These are phyloP conservation scores for Cichladusa arquata DNA, from an alignment of 2,113 vertebrate species.

Conservation along the genomic window DNA sequence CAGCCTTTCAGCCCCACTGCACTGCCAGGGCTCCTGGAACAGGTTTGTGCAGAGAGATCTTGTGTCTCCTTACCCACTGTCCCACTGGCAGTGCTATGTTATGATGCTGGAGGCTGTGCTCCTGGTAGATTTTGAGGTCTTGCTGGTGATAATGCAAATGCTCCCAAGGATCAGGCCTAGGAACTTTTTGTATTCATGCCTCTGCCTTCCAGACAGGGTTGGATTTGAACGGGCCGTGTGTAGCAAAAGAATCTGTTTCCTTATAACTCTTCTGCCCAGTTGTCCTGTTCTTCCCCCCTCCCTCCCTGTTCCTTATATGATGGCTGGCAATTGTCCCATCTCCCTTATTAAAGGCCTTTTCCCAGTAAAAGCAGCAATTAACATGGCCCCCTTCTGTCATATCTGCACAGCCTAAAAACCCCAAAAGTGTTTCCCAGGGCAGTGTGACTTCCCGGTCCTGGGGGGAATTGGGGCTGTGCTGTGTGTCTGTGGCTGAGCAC, in stretches of 20 bases:
- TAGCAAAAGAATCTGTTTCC: background rate
- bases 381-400: background rate
- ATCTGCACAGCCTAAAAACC: background rate
- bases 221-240: background rate
- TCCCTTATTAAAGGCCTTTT: background rate
- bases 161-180: background rate
- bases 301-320: accelerated
- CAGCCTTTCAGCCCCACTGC: background rate
- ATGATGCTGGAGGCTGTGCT: background rate
- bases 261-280: background rate
- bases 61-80: accelerated
- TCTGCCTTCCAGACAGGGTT: background rate
- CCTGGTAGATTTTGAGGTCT: background rate
- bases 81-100: background rate
- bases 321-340: background rate
- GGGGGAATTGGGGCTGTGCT: background rate
- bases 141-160: background rate
- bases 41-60: background rate
- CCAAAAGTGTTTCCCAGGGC: background rate
- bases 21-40: background rate
- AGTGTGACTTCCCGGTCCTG: background rate
- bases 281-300: background rate
- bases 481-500: background rate
- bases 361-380: background rate
- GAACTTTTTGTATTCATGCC: background rate